Evolutionary conservation across 2,113 vertebrate species (phyloP).

Genomic region (Danio rerio): DNA sequence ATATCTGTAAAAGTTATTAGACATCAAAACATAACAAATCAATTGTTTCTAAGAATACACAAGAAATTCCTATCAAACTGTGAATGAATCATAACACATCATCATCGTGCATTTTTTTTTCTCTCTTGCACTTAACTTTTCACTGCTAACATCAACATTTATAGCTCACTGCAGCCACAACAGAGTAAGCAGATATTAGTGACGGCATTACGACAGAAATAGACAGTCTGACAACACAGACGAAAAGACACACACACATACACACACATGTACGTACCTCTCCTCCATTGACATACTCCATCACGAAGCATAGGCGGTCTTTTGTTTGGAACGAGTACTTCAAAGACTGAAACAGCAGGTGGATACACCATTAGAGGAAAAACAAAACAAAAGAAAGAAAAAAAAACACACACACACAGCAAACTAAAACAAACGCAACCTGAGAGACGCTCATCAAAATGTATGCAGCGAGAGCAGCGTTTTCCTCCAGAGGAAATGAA

Average conservation of each 20-base stretch:
- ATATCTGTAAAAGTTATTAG: too few relatives aligned
- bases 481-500: conserved; percentile 39
- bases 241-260: background rate
- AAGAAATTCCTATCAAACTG: background rate
- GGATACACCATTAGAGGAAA: conserved; percentile 55
- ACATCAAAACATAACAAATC: too few relatives aligned
- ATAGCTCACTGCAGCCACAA: background rate
- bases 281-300: conserved; percentile 98
- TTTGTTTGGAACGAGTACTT: conserved; percentile 99
- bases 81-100: background rate
- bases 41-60: background rate
- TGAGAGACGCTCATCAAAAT: conserved; percentile 36
- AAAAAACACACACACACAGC: too few relatives aligned
- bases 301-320: conserved; percentile 98
- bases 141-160: conserved; percentile 5
- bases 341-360: conserved; percentile 89
- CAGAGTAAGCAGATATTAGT: background rate
- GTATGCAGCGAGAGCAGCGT: conserved; percentile 28
- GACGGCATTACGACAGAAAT: conserved; percentile 4
- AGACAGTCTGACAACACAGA: conserved; percentile 8
- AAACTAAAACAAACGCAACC: conserved; percentile 41
- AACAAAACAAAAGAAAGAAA: conserved; percentile 49
- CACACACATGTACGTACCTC: conserved; percentile 78
- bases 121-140: conserved; percentile 10
- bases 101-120: background rate